phyloP scores from a whole-genome alignment of 2,888 invertebrate genomes.

The Trissoscelio sp. region DNA sequence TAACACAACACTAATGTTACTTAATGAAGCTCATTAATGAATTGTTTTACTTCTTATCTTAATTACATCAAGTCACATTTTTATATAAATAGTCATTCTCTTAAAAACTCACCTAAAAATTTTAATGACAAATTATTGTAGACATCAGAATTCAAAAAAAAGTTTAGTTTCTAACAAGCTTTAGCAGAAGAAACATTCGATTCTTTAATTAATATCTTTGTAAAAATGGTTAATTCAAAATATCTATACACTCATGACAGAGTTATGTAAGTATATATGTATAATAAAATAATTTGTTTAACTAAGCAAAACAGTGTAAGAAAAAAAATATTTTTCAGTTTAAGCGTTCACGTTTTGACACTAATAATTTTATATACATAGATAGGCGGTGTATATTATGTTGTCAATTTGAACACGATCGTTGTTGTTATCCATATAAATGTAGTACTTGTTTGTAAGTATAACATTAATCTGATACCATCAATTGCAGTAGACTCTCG shows the following conservation, averaged over 20 bases:
- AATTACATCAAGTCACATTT: no score
- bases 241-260: no score
- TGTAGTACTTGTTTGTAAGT: constrained; percentile 66
- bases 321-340: neutral
- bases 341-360: constrained; percentile 11
- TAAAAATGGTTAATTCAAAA: no score
- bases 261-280: constrained; percentile 9
- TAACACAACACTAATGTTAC: no score
- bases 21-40: no score
- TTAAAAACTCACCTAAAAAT: no score
- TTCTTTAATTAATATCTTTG: constrained; percentile 23
- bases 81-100: no score
- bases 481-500: constrained; percentile 52
- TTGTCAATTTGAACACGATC: constrained; percentile 60
- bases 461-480: constrained; percentile 31
- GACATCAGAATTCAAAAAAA: no score
- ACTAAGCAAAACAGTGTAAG: neutral
- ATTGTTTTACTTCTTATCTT: no score
- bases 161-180: no score
- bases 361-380: constrained; percentile 52
- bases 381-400: constrained; percentile 64
- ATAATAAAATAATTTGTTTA: neutral
- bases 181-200: no score
- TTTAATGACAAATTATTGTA: no score
- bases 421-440: constrained; percentile 64